Percentiles rank a stretch among this genome's conserved stretches.
These are phyloP conservation scores for Telmatochromis sp. DNA, from an alignment of 2,113 vertebrate species.

Conservation along the genomic window DNA sequence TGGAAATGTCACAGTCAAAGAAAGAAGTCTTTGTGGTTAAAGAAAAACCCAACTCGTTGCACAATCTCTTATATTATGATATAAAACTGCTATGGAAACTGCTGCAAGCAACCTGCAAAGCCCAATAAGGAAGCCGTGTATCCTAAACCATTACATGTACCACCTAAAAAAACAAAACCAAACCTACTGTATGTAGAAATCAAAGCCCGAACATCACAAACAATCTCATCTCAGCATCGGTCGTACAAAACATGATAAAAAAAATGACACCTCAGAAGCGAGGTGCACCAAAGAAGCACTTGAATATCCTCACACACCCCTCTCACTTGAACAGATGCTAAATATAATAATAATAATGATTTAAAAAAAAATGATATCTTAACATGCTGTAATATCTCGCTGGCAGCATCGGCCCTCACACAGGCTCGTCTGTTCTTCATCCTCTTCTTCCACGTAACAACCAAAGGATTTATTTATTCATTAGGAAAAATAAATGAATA, in stretches of 20 bases:
- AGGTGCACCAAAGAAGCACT: constrained; percentile 28
- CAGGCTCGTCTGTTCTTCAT: background rate
- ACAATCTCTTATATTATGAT: background rate
- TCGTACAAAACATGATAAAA: constrained; percentile 19
- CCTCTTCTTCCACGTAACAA: background rate
- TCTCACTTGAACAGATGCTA: background rate
- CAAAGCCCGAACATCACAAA: background rate
- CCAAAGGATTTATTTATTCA: constrained; percentile 35
- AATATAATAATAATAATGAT: background rate
- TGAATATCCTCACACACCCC: background rate
- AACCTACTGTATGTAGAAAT: background rate
- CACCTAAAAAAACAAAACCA: background rate
- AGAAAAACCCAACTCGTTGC: background rate
- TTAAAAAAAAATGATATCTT: accelerated
- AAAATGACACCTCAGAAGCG: background rate
- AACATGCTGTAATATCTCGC: background rate
- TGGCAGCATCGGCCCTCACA: background rate
- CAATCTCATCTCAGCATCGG: constrained; percentile 7
- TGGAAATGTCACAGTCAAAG: constrained; percentile 30
- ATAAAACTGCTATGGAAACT: background rate
- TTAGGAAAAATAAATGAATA: constrained; percentile 20
- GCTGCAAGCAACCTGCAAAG: background rate
- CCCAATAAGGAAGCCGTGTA: background rate
- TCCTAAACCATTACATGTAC: background rate
- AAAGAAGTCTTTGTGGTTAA: background rate